phyloP scores from a whole-genome alignment of 2,797 vertebrate genomes.

The Sebastes taczanowskii region DNA sequence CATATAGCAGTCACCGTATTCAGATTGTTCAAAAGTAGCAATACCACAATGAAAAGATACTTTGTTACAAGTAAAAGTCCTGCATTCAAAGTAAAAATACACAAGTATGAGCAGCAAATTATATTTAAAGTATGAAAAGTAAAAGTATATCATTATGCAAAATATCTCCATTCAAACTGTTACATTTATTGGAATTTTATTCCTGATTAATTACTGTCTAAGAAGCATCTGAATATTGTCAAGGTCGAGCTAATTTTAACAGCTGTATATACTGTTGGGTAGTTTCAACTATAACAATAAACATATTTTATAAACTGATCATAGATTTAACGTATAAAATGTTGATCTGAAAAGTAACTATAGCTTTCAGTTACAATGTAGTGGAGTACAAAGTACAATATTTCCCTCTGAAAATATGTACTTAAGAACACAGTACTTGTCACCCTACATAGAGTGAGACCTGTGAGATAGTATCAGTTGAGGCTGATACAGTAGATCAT shows the following conservation, averaged over 20 bases:
- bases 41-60: neutral
- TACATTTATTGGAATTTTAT: neutral
- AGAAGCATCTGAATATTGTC: neutral
- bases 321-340: rapidly evolving
- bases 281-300: neutral
- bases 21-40: neutral
- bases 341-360: no score
- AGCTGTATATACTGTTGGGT: neutral
- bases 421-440: neutral
- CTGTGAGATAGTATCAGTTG: no score
- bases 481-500: no score
- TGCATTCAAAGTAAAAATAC: neutral
- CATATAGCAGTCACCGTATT: neutral
- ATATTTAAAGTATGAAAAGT: neutral
- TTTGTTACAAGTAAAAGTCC: neutral
- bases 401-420: rapidly evolving
- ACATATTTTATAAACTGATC: no score
- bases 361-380: no score
- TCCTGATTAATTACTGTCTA: neutral
- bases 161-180: neutral
- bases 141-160: neutral
- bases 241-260: neutral
- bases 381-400: no score
- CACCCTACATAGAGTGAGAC: neutral
- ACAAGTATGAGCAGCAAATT: neutral